phyloP scores from a whole-genome alignment of 1,140 invertebrate species.

The Ectropis grisescens region DNA sequence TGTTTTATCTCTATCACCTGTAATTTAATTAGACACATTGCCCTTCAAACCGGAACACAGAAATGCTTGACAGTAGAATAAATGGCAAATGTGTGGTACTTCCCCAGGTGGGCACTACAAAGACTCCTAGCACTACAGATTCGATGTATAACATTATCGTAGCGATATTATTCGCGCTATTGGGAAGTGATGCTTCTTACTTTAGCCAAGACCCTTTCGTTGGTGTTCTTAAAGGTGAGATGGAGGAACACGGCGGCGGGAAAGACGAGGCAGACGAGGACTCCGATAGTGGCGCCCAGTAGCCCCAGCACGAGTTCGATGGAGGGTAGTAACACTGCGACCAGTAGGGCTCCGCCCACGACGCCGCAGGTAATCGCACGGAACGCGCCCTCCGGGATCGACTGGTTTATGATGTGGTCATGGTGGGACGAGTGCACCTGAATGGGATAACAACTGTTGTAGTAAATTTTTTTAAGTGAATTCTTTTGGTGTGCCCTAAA shows the following conservation, averaged over 20 bases:
- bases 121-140: too few species aligned
- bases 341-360: constrained; percentile 79
- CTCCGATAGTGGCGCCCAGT: constrained; percentile 94
- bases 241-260: constrained; percentile 85
- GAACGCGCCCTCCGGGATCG: constrained; percentile 85
- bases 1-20: too few species aligned
- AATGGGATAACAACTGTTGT: too few species aligned
- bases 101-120: too few species aligned
- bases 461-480: neutral
- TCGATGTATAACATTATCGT: too few species aligned
- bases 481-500: too few species aligned
- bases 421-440: constrained; percentile 54
- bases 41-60: too few species aligned
- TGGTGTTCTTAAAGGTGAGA: constrained; percentile 80
- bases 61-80: too few species aligned
- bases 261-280: constrained; percentile 93
- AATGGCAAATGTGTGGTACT: too few species aligned
- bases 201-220: constrained; percentile 80
- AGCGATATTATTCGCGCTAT: too few species aligned
- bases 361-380: constrained; percentile 84
- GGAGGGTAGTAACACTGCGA: constrained; percentile 85
- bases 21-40: too few species aligned
- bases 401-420: constrained; percentile 51
- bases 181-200: too few species aligned
- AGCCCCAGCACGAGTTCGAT: constrained; percentile 94